These are phyloP conservation scores for Fulica atra DNA, from an alignment of 2,113 vertebrate genomes.

Conservation along the genomic window DNA sequence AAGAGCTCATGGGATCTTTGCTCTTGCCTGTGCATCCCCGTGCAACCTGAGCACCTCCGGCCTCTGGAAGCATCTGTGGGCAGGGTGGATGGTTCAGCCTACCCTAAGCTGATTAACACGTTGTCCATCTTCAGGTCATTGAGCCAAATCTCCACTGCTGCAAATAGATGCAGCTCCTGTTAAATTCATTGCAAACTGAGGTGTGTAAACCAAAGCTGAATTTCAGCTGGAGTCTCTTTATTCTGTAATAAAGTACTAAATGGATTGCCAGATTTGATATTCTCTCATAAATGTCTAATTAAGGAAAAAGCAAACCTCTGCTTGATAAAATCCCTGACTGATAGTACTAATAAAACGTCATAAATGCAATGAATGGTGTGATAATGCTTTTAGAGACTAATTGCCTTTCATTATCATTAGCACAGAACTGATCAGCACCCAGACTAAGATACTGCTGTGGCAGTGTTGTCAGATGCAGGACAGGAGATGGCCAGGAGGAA, in stretches of 20 bases:
- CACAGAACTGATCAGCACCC: not conserved
- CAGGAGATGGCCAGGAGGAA: not conserved
- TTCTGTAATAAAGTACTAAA: conserved; percentile 48
- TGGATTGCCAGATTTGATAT: conserved; percentile 18
- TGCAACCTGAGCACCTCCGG: not conserved
- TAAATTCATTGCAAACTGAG: not conserved
- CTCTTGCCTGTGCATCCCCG: not conserved
- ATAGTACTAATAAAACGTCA: conserved; percentile 28
- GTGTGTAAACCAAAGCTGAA: not conserved
- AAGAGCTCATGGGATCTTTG: not conserved
- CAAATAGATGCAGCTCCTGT: not conserved
- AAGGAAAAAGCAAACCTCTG: conserved; percentile 10
- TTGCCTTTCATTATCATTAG: conserved; percentile 50
- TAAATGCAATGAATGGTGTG: not conserved
- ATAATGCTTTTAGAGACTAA: conserved; percentile 39
- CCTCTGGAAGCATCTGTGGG: not conserved
- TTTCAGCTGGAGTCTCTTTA: conserved; percentile 33
- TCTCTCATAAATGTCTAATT: conserved; percentile 23
- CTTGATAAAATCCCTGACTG: conserved; percentile 17
- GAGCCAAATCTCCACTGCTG: not conserved
- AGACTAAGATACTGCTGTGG: not conserved
- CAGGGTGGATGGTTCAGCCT: not conserved
- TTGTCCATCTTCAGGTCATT: not conserved
- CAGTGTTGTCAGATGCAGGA: not conserved
- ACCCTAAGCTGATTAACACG: not conserved